Evolutionary conservation across 2,888 invertebrate genomes (phyloP).

Genomic region (Litoditis marina): DNA sequence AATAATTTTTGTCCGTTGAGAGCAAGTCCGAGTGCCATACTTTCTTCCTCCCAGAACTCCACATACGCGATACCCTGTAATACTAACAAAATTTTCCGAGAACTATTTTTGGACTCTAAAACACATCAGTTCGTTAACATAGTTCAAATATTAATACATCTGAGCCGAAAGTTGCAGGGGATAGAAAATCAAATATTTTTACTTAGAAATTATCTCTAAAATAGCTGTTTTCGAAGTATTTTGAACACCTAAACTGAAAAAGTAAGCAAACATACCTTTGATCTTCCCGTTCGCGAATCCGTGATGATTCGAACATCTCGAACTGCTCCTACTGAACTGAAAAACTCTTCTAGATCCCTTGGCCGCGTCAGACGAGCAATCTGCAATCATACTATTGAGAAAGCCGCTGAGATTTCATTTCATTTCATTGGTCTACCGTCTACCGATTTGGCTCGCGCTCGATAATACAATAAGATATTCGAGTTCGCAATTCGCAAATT

Average conservation of each 20-base stretch:
- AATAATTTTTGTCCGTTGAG: conserved; percentile 90
- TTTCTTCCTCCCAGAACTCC: conserved; percentile 95
- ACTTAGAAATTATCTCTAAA: neutral
- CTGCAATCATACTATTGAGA: conserved; percentile 21
- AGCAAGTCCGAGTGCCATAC: conserved; percentile 73
- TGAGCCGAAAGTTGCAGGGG: too few species aligned
- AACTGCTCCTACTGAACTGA: conserved; percentile 91
- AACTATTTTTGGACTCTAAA: too few species aligned
- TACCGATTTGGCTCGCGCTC: neutral
- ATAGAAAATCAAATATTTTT: too few species aligned
- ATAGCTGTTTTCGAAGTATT: neutral
- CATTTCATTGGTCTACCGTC: neutral
- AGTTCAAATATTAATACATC: too few species aligned
- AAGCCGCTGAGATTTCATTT: too few species aligned
- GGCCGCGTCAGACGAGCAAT: conserved; percentile 56
- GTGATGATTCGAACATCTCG: conserved; percentile 96
- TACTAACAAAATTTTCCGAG: neutral
- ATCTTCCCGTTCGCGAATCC: conserved; percentile 94
- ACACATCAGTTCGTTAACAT: too few species aligned
- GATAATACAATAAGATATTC: too few species aligned
- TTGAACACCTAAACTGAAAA: too few species aligned
- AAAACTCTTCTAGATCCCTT: conserved; percentile 77
- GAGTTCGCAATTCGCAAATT: too few species aligned
- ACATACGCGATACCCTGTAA: conserved; percentile 89
- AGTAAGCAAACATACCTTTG: conserved; percentile 69